Conservation (phyloP, 1,140 invertebrate genomes). For the Micrasema longulum region DNA sequence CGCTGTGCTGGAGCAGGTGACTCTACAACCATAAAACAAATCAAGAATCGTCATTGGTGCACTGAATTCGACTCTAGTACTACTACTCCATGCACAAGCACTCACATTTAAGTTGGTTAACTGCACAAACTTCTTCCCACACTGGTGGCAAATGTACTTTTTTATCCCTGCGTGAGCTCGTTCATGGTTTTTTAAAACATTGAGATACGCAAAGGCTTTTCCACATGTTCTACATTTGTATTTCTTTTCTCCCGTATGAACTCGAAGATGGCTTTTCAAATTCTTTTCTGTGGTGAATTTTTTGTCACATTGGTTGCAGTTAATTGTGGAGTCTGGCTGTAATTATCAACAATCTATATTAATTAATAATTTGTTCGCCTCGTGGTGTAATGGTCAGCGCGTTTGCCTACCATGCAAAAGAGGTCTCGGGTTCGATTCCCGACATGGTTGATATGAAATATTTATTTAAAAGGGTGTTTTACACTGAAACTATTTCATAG, state of each 20-base stretch:
- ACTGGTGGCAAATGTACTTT: constrained; percentile 44
- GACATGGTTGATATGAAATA: too few species aligned
- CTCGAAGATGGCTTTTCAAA: constrained; percentile 76
- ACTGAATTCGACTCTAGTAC: too few species aligned
- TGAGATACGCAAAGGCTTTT: constrained; percentile 71
- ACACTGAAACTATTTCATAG: too few species aligned
- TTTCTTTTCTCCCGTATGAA: constrained; percentile 83
- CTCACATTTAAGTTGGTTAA: constrained; percentile 51
- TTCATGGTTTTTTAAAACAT: constrained; percentile 50
- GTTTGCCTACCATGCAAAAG: too few species aligned
- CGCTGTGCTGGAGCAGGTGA: constrained; percentile 49
- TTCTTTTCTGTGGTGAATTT: constrained; percentile 62
- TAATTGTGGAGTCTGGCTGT: constrained; percentile 62
- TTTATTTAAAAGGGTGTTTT: too few species aligned
- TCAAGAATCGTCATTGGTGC: too few species aligned
- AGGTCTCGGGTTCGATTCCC: too few species aligned
- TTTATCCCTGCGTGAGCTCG: constrained; percentile 50
- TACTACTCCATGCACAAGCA: too few species aligned
- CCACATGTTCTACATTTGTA: constrained; percentile 84
- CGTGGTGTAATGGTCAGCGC: too few species aligned
- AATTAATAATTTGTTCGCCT: too few species aligned
- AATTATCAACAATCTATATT: too few species aligned
- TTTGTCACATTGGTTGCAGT: constrained; percentile 64
- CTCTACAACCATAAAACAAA: constrained; percentile 38
- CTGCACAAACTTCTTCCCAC: constrained; percentile 51